These are phyloP conservation scores for Triplophysa rosa DNA, from an alignment of 2,113 vertebrate genomes.

Conservation along the genomic window DNA sequence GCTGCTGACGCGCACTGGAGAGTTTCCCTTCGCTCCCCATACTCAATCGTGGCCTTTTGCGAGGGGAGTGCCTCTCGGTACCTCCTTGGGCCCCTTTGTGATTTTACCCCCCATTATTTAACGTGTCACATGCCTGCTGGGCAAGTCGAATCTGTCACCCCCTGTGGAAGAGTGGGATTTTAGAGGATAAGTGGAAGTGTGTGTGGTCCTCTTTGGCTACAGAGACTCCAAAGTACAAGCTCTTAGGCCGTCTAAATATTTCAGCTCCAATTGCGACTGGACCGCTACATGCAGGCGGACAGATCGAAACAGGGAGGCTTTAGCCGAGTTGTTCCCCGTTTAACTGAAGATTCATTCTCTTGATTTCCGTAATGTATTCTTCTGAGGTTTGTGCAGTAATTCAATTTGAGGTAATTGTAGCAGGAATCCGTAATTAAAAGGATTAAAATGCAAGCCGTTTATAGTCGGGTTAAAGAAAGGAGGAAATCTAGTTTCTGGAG, in stretches of 20 bases:
- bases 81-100: slow-evolving; percentile 16
- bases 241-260: slow-evolving; percentile 75
- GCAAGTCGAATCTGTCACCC: slow-evolving; percentile 70
- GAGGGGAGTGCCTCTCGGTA: slow-evolving; percentile 12
- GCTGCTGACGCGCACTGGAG: slow-evolving; percentile 56
- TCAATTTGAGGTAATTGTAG: slow-evolving; percentile 81
- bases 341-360: slow-evolving; percentile 57
- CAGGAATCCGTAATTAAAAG: slow-evolving; percentile 76
- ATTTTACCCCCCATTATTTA: slow-evolving; percentile 67
- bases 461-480: slow-evolving; percentile 71
- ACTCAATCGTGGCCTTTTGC: slow-evolving; percentile 30
- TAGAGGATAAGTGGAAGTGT: slow-evolving; percentile 60
- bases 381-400: slow-evolving; percentile 80
- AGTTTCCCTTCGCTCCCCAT: slow-evolving; percentile 56
- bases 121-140: slow-evolving; percentile 73
- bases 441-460: slow-evolving; percentile 77
- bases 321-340: slow-evolving; percentile 64
- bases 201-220: slow-evolving; percentile 69
- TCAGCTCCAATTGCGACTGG: slow-evolving; percentile 55
- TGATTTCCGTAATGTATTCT: slow-evolving; percentile 72
- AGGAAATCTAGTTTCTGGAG: slow-evolving; percentile 54
- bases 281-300: slow-evolving; percentile 58
- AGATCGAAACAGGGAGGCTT: slow-evolving; percentile 65
- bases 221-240: slow-evolving; percentile 58
- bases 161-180: slow-evolving; percentile 58